Evolutionary conservation across 2,888 invertebrate genomes (phyloP).

Genomic region (Drosophila pseudotalamancana): DNA sequence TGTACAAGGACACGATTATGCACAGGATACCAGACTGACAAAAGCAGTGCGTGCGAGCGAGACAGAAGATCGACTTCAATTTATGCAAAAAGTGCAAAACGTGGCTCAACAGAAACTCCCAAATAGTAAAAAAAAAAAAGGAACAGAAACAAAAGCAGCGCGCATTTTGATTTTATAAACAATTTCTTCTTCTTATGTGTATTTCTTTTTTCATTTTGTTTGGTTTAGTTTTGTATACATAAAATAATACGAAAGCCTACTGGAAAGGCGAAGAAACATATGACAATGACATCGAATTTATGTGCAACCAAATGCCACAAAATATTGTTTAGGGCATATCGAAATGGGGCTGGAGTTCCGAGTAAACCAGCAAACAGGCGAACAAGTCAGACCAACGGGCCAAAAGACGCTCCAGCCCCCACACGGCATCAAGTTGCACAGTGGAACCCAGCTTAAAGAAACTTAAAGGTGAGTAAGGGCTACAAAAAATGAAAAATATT

Average conservation of each 20-base stretch:
- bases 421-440: constrained; percentile 29
- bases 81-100: constrained; percentile 78
- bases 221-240: constrained; percentile 20
- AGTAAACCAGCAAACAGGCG: constrained; percentile 50
- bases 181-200: constrained; percentile 41
- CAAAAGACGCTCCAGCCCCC: constrained; percentile 33
- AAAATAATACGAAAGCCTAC: constrained; percentile 13
- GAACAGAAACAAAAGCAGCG: constrained; percentile 41
- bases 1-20: constrained; percentile 81
- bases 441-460: constrained; percentile 12
- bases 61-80: constrained; percentile 47
- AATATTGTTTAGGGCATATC: constrained; percentile 61
- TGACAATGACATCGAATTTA: constrained; percentile 70
- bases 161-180: constrained; percentile 55
- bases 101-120: constrained; percentile 46
- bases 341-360: constrained; percentile 52
- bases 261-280: constrained; percentile 42
- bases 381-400: constrained; percentile 2
- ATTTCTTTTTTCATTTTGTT: not conserved
- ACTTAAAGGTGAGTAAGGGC: not conserved
- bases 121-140: not conserved
- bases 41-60: not conserved
- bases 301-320: constrained; percentile 55
- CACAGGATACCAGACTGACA: constrained; percentile 46
- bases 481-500: no score